Conservation (phyloP, 2,113 vertebrate species). For the Triplophysa rosa region DNA sequence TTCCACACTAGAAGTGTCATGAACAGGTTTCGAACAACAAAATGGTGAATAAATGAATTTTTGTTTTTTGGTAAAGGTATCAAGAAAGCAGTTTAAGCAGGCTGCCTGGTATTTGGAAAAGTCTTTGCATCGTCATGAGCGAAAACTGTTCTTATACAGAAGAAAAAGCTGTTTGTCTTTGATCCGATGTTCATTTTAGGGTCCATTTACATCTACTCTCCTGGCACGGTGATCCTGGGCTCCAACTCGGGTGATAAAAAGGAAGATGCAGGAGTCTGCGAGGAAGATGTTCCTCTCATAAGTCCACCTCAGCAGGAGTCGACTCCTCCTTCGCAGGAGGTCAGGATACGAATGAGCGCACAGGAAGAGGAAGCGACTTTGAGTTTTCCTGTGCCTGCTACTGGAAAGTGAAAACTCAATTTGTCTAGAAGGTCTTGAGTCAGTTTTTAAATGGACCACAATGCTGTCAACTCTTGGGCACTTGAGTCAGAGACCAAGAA, state of each 20-base stretch:
- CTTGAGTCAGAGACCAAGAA: neutral
- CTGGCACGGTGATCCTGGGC: conserved; percentile 58
- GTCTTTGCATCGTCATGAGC: too few species aligned
- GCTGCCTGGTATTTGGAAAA: too few species aligned
- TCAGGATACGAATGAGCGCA: conserved; percentile 13
- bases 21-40: too few species aligned
- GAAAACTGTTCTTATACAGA: too few species aligned
- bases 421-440: neutral
- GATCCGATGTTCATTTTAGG: conserved; percentile 43
- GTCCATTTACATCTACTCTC: conserved; percentile 57
- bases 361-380: conserved; percentile 56
- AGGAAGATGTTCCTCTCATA: conserved; percentile 17
- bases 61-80: too few species aligned
- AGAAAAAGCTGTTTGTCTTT: too few species aligned
- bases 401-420: conserved; percentile 49
- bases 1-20: too few species aligned
- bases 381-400: conserved; percentile 56
- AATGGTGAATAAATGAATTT: too few species aligned
- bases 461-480: neutral
- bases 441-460: neutral
- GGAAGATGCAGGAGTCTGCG: conserved; percentile 11
- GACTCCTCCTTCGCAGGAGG: neutral
- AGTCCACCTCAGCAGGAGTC: conserved; percentile 55
- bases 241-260: conserved; percentile 40
- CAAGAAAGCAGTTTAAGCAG: too few species aligned